A percentile compares a stretch with the other conserved stretches of the same genome.
These are phyloP conservation scores for Tonatia bakeri DNA, from an alignment of 2,113 vertebrate species.

Conservation along the genomic window DNA sequence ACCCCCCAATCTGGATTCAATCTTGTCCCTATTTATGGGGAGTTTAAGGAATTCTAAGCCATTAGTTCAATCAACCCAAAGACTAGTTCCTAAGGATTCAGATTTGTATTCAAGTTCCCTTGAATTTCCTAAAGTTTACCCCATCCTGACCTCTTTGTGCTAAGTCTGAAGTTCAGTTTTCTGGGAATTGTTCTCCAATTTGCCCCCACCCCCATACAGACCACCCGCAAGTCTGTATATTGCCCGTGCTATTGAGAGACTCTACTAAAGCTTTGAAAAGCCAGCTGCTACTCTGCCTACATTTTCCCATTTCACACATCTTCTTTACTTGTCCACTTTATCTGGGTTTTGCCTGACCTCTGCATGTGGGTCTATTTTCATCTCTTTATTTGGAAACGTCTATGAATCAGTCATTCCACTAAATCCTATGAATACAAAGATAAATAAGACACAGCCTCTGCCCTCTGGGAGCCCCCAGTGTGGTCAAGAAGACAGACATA, in stretches of 20 bases:
- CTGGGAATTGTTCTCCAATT: not conserved
- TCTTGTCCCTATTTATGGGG: not conserved
- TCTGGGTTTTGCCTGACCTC: not conserved
- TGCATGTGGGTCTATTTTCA: not conserved
- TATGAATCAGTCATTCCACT: not conserved
- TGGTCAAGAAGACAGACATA: not conserved
- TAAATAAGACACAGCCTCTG: not conserved
- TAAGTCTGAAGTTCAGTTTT: not conserved
- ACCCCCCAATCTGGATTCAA: not conserved
- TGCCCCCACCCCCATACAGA: not conserved
- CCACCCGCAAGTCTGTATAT: not conserved
- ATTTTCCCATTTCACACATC: not conserved
- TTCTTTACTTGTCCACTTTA: not conserved
- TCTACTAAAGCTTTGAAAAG: not conserved
- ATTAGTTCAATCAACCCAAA: not conserved
- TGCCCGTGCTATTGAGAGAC: not conserved
- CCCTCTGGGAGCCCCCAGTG: not conserved
- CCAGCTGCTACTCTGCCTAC: not conserved
- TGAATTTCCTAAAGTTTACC: not conserved
- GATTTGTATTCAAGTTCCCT: not conserved
- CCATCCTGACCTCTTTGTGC: not conserved
- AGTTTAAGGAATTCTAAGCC: slow-evolving; percentile 21
- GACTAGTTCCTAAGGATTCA: not conserved
- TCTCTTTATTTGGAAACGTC: not conserved
- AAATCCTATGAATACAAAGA: not conserved